These are phyloP conservation scores for Lutjanus erythropterus DNA, from an alignment of 2,113 vertebrate species.

Conservation along the genomic window DNA sequence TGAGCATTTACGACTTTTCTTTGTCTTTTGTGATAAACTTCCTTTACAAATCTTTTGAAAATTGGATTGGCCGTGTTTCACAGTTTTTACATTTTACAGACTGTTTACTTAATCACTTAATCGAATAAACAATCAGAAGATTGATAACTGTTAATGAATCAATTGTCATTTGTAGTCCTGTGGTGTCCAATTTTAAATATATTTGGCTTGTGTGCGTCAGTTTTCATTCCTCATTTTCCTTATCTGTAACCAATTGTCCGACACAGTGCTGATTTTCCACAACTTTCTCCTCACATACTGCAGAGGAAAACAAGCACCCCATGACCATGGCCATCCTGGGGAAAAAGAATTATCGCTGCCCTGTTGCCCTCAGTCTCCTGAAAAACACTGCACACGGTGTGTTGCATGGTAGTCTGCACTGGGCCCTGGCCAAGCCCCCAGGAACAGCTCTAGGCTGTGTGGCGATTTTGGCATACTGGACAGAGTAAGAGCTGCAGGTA, in stretches of 20 bases:
- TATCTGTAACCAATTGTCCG: background rate
- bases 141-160: background rate
- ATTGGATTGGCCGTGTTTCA: background rate
- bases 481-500: conserved; percentile 40
- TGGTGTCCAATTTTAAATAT: background rate
- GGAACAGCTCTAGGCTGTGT: conserved; percentile 57
- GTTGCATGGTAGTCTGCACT: conserved; percentile 48
- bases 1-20: conserved; percentile 11
- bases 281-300: conserved; percentile 5
- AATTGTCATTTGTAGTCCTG: background rate
- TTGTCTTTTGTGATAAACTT: background rate
- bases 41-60: too few species aligned
- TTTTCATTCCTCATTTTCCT: conserved; percentile 1
- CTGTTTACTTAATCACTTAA: background rate
- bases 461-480: conserved; percentile 24
- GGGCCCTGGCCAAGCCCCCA: conserved; percentile 42
- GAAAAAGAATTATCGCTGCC: conserved; percentile 32
- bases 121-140: background rate
- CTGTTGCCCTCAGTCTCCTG: conserved; percentile 41
- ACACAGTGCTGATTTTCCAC: background rate
- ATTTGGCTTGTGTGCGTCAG: background rate
- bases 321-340: conserved; percentile 27
- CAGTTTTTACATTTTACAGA: background rate
- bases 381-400: conserved; percentile 36
- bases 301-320: conserved; percentile 37